phyloP scores from a whole-genome alignment of 2,888 invertebrate species.

The Calliopum simillimum region DNA sequence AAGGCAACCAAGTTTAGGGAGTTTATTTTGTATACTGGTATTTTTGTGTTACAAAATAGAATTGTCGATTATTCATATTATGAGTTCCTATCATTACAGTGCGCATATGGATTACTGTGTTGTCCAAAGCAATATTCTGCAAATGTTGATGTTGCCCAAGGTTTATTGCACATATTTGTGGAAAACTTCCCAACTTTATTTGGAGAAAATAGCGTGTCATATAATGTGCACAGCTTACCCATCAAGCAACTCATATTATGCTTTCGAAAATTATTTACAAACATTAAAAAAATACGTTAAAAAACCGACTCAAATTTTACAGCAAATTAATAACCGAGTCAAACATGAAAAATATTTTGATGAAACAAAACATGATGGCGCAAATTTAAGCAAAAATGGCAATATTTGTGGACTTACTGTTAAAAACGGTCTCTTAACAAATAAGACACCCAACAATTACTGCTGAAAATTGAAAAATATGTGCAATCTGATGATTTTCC shows the following conservation, averaged over 20 bases:
- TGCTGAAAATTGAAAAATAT: background rate
- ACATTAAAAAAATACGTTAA: no score
- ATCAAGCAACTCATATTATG: background rate
- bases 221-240: conserved; percentile 7
- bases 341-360: background rate
- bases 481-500: background rate
- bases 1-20: background rate
- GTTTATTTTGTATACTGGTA: conserved; percentile 4
- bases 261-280: no score
- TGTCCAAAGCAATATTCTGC: conserved; percentile 1
- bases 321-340: background rate
- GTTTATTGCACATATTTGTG: conserved; percentile 2
- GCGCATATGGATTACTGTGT: background rate
- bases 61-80: background rate
- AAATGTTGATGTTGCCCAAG: background rate
- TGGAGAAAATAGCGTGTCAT: conserved; percentile 14
- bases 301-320: conserved; percentile 4
- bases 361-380: background rate
- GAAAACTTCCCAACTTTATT: conserved; percentile 12
- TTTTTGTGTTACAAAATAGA: background rate
- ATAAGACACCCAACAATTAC: background rate
- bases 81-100: background rate
- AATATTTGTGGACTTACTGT: no score
- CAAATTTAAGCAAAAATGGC: background rate
- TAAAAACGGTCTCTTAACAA: background rate